Evolutionary conservation across 2,113 vertebrate genomes (phyloP), one percentile per base, ranked within the genome.

Genomic region (Upupa epops): DNA sequence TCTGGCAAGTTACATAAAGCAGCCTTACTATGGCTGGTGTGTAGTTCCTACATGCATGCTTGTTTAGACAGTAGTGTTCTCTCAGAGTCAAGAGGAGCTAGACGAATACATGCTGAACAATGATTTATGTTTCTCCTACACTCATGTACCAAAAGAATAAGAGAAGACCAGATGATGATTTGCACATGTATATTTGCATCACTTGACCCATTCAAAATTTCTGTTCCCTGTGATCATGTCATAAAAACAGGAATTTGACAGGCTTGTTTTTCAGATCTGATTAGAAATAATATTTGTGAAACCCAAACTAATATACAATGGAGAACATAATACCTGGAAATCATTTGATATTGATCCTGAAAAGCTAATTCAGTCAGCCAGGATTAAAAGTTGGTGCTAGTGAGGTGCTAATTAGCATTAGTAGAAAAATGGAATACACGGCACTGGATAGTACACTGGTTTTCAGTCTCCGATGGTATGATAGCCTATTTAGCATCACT

Each of bases 291-390:
- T 48, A 76, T 21, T 64, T 75, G 36, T 32, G 71, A 91, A 96
- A 91, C 24, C 56, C 81, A 59, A 80, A 29, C 34, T 73, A 85
- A 93, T 78, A 49, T 8, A 75, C 69, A 75, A 22, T 60, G 89
- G 88, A 86, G 88, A 89, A 85, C 36, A 90, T 79, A 88, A 66
- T 92, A 93, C 28, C 66, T 89, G 75, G 28, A 80, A 84, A 80
- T 31, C 37, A 37, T 84, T 94, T 83, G 48, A 17, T 76, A 80
- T 37, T 0, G 4, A 82, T 77, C 34, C 69, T 84, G 63, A 66
- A 91, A 82, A 90, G 73, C 52, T 88, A 93, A 84, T 90, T 95
- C 79, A 94, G 24, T 60, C 78, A 97, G 15, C 6, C 31, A 26
- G 51, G 36, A 55, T 73, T 91, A 46, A 63, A 83, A 86, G 59